Base-by-base conservation (phyloP, 2,113 vertebrate genomes). In the Melanotaenia duboulayi region DNA sequence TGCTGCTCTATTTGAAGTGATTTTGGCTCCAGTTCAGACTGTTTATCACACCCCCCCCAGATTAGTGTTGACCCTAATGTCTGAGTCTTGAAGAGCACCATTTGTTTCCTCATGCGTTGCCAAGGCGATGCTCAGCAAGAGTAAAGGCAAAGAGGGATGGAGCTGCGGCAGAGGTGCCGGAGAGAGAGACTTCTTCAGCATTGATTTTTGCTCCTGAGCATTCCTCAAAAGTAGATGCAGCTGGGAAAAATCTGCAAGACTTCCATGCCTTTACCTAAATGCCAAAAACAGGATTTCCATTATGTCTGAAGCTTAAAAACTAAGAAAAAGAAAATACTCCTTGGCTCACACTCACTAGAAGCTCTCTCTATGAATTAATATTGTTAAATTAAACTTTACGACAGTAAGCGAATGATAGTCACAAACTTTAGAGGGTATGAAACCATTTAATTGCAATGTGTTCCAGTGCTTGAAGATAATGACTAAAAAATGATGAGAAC, bases 21-120 rank as follows among this genome's bases (percentile, higher is more conserved):
- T 87, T 90, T 78, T 84, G 90, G 89, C 92, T 85, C 50, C 42
- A 16, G 80, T 87, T 90, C 82, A 78, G 80, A 77, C 85, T 87
- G 87, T 92, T 92, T 90, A 92, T 92, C 85, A 86, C 90, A 84
- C 74, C 70, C 81, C 83, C 75, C 75, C 74, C 72, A 91, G 92
- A 91, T 93, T 90, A 91, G 78, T 76, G 80, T 73, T 84, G 91
- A 93, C 91, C 93, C 85, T 74, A 74, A 82, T 84, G 91, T 90
- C 91, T 87, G 84, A 90, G 88, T 78, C 89, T 90, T 87, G 78
- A 86, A 89, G 82, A 88, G 80, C 72, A 79, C 80, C 69, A 80
- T 87, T 91, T 89, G 83, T 92, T 93, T 92, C 84, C 87, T 73
- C 69, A 64, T 78, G 81, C 77, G 90, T 94, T 94, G 89, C 92